Evolutionary conservation across 2,113 vertebrate species (phyloP), one percentile per base, ranked within the genome.

Genomic region (Myodes glareolus): DNA sequence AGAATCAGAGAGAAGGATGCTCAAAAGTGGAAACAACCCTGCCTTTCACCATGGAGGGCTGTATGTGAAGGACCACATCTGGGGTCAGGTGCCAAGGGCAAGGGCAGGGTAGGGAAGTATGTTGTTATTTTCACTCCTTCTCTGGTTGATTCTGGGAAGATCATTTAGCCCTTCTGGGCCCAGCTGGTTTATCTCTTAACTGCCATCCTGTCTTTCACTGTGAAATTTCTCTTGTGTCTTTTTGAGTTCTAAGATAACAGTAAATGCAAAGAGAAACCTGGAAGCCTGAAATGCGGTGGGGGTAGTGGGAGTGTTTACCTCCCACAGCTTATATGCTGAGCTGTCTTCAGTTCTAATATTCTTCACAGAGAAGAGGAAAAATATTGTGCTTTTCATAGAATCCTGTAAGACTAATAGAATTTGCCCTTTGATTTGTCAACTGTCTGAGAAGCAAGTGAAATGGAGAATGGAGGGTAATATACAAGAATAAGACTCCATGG

Each of bases 341-440:
- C 96, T 93, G 95, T 93, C 96, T 93, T 97, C 96, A 97, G 96
- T 97, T 97, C 95, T 94, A 81, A 96, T 98, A 98, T 98, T 95
- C 45, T 97, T 98, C 91, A 87, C 88, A 82, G 76, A 97, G 92
- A 97, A 97, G 89, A 92, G 47, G 94, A 96, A 98, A 98, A 97
- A 97, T 90, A 95, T 92, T 96, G 73, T 29, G 0, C 70, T 97
- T 98, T 98, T 98, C 93, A 89, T 98, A 95, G 96, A 95, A 96
- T 92, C 42, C 78, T 92, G 27, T 89, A 33, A 31, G 97, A 94
- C 58, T 95, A 68, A 97, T 97, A 96, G 96, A 91, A 80, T 92
- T 96, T 95, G 82, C 92, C 81, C 91, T 67, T 96, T 93, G 78
- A 75, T 92, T 91, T 96, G 76, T 88, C 25, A 94, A 31, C 82